phyloP scores from a whole-genome alignment of 1,140 invertebrate genomes.

The Magallana angulata region DNA sequence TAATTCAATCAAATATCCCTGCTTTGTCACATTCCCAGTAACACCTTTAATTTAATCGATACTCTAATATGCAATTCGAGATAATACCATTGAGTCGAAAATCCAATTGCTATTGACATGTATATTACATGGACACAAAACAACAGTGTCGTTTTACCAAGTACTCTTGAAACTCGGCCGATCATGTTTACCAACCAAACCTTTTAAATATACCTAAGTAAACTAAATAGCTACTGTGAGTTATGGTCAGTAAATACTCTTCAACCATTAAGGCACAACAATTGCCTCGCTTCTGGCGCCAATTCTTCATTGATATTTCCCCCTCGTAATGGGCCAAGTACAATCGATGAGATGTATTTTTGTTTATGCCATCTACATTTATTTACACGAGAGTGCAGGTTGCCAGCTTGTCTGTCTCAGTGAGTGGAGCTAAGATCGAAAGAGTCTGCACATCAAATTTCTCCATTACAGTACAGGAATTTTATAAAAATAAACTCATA shows the following conservation, averaged over 20 bases:
- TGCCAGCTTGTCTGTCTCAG: slow-evolving; percentile 1
- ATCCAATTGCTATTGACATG: not conserved
- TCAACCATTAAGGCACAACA: not conserved
- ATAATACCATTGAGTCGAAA: not conserved
- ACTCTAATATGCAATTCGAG: not conserved
- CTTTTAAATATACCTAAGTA: slow-evolving; percentile 10
- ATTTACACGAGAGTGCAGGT: not conserved
- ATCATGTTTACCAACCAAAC: not conserved
- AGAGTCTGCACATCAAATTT: no score
- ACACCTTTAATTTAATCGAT: not conserved
- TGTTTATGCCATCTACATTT: not conserved
- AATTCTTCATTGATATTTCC: not conserved
- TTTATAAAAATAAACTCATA: no score
- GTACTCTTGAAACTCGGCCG: not conserved
- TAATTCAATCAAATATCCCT: not conserved
- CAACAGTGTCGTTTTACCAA: no score
- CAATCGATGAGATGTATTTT: slow-evolving; percentile 6
- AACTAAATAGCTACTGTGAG: not conserved
- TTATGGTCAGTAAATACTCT: slow-evolving; percentile 17
- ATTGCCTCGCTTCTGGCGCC: not conserved
- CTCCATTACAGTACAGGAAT: no score
- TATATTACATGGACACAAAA: not conserved
- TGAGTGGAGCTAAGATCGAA: no score
- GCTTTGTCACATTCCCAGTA: not conserved
- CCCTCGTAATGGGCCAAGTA: not conserved